Conservation (phyloP, 2,797 vertebrate species). For the Silurus lanzhouensis region DNA sequence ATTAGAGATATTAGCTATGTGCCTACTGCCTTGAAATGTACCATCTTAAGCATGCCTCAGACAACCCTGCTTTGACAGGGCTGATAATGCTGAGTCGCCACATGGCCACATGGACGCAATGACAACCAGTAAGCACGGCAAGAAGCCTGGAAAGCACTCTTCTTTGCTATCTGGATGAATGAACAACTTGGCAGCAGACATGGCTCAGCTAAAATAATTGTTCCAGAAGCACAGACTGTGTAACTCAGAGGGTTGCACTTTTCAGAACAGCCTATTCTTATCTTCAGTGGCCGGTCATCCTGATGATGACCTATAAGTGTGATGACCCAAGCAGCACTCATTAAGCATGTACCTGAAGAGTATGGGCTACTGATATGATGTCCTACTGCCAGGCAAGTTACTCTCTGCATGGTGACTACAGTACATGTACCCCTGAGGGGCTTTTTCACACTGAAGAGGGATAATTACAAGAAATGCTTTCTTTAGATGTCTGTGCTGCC, state of each 20-base stretch:
- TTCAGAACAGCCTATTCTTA: not conserved
- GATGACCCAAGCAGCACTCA: not conserved
- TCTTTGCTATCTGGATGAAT: not conserved
- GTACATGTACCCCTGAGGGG: too few species aligned
- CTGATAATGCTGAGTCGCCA: slow-evolving; percentile 2
- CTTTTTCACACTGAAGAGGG: not conserved
- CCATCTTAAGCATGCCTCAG: not conserved
- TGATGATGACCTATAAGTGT: not conserved
- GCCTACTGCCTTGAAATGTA: not conserved
- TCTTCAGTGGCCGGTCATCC: not conserved
- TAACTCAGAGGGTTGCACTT: not conserved
- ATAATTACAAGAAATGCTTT: not conserved
- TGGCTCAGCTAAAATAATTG: not conserved
- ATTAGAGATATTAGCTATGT: not conserved
- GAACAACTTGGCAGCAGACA: not conserved
- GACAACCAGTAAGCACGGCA: not conserved
- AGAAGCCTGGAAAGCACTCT: not conserved
- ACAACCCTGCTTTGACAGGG: slow-evolving; percentile 1
- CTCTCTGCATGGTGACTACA: not conserved
- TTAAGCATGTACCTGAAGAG: not conserved
- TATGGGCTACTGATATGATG: not conserved
- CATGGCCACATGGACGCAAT: not conserved
- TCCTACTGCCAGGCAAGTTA: not conserved
- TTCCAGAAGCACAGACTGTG: not conserved
- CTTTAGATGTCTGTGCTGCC: not conserved